Base-by-base conservation (phyloP, 2,113 vertebrate species). In the Halcyon senegalensis region DNA sequence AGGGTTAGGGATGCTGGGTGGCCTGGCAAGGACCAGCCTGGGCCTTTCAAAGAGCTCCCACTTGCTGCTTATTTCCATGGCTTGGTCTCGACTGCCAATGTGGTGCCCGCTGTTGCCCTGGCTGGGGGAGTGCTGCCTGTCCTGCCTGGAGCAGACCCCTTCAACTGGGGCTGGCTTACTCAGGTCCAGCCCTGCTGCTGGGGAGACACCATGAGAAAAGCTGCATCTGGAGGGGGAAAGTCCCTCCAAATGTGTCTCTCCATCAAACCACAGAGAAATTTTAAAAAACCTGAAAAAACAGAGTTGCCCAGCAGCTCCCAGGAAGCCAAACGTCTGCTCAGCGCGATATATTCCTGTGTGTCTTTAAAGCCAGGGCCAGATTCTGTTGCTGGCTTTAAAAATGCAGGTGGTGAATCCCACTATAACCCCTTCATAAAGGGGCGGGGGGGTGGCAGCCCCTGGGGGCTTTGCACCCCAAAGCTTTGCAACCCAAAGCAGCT, bases 261-360 rank as follows among this genome's bases (percentile, higher is more conserved):
- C 0, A 12, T 35, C 24, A n/a, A 51, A 72, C 55, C 5, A 1
- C 0, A 10, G 55, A 28, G 59, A 43, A 33, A 69, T 64, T 15
- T 5, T 12, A 13, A 28, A n/a, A 50, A 60, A 0, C 12, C 21
- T 51, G 44, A 9, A 30, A 30, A 77, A 51, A 53, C 35, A 10
- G 93, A 73, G 67, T 0, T 72, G 44, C n/a, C 64, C 81, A 41
- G 64, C 24, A 20, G 89, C 44, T 75, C 43, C 48, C 48, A 16
- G 59, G 21, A 30, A 77, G 51, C 44, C 3, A 0, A 30, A 10
- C 11, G 19, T 66, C 81, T 33, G 33, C 74, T 82, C 0, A 0
- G 5, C 7, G 63, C 1, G 0, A 28, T 31, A 4, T 2, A 18
- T 25, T 27, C 0, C 0, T 5, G 5, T 21, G 44, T 8, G 33